These are phyloP conservation scores for Gryllus longicercus DNA, from an alignment of 2,888 invertebrate species.

Conservation along the genomic window DNA sequence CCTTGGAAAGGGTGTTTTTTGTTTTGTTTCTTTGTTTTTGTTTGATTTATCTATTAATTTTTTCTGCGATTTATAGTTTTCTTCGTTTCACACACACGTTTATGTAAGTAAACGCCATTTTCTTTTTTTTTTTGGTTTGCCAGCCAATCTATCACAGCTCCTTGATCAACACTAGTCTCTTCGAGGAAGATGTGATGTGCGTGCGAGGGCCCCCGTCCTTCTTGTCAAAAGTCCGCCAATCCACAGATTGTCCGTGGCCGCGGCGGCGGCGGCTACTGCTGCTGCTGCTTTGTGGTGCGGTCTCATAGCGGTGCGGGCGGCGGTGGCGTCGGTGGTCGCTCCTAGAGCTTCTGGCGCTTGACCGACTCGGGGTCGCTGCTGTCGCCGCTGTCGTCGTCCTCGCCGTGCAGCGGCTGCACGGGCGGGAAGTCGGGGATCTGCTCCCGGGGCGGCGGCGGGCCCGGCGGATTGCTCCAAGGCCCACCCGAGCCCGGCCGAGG, in stretches of 20 bases:
- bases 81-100: too few relatives aligned
- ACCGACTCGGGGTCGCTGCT: slow-evolving; percentile 35
- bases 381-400: slow-evolving; percentile 37
- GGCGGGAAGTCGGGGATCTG: slow-evolving; percentile 40
- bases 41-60: too few relatives aligned
- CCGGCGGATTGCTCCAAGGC: slow-evolving; percentile 31
- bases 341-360: slow-evolving; percentile 40
- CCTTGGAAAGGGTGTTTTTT: background rate
- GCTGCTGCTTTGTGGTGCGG: background rate
- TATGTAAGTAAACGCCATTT: too few relatives aligned
- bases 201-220: too few relatives aligned
- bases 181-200: too few relatives aligned
- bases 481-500: slow-evolving; percentile 32
- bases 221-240: too few relatives aligned
- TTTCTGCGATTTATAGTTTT: too few relatives aligned
- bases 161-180: too few relatives aligned
- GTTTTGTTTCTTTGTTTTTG: too few relatives aligned
- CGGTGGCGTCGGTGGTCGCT: slow-evolving; percentile 11
- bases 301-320: background rate
- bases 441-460: slow-evolving; percentile 36
- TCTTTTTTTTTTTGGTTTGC: too few relatives aligned
- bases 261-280: background rate
- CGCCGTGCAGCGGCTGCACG: slow-evolving; percentile 36
- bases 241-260: background rate
- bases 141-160: too few relatives aligned